Evolutionary conservation across 1,140 invertebrate genomes (phyloP), one percentile per base, ranked within the genome.

Genomic region (Mylabris phalerata): DNA sequence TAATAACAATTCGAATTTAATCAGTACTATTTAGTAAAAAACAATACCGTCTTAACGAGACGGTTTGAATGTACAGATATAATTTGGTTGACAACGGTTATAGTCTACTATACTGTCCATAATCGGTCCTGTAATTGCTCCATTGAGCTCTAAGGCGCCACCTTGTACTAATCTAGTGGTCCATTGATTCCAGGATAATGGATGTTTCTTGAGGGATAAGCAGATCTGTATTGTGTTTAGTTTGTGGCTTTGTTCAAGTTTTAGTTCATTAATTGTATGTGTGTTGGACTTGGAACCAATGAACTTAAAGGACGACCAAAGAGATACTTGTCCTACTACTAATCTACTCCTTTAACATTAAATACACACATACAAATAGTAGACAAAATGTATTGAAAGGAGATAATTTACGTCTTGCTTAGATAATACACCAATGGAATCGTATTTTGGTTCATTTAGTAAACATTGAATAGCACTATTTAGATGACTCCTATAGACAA

Each of bases 221-320:
- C 63, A 69, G 67, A 68, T 70, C 67, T 67, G 66, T 70, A 71
- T 70, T 70, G 69, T 66, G 67, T 70, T 71, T 70, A 69, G 67
- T 69, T 68, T 67, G 66, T 55, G 67, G 67, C 62, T 69, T 71
- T 65, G 61, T 67, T 63, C 45, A 57, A 68, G 61, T 67, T 67
- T 66, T 64, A 66, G 65, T 68, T 68, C 67, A 66, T 69, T 69
- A 67, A 57, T 64, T 65, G 32, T 42, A 10, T 42, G 11, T 42
- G 62, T 59, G 62, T 59, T 58, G 55, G 57, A 61, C 57, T 59
- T 59, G 26, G 52, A 60, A 32, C 42, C 54, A 50, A 52, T 59
- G 57, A 54, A 55, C 51, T 54, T 32, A 32, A 32, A 32, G 32
- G 32, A 32, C 32, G 32, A 32, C 32, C 32, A 4, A 32, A 27